Evolutionary conservation across 2,888 invertebrate genomes (phyloP), one percentile per base, ranked within the genome.

Genomic region (Dione juno): DNA sequence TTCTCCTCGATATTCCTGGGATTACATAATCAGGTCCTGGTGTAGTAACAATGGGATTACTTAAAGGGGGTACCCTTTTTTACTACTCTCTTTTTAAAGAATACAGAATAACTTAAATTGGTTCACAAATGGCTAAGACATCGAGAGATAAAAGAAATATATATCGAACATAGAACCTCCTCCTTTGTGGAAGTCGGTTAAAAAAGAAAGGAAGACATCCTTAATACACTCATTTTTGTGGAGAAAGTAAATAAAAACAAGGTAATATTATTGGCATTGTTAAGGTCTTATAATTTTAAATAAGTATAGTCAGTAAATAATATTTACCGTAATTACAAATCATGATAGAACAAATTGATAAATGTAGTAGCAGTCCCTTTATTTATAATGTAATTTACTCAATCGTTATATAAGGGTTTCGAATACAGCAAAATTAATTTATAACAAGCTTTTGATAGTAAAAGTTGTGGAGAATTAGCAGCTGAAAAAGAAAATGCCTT

Each of bases 351-450:
- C 1, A 35, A 35, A 61, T 45, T 45, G 45, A 45, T 61, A 45
- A 61, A 61, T 14, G 28, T 3, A 8, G n/a, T n/a, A 40, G 13
- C 11, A 11, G 6, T 28, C 28, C 45, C 28, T 61, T 16, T 45
- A 10, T 35, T 45, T 61, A 45, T 61, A 35, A 45, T 28, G 45
- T 43, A 45, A 61, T 61, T 61, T 61, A 35, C 45, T 61, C 28
- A 45, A 61, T 28, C 16, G 45, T 0, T 45, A 45, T 43, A 6
- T 61, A 45, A 16, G n/a, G 11, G 9, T 14, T 28, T 41, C 7
- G 11, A 35, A 11, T 43, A 61, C 45, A 6, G 45, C 28, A 28
- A 9, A n/a, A n/a, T 11, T 11, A 45, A 28, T 45, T n/a, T 45
- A 0, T 28, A 43, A 28, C 16, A 9, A 35, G 11, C 28, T n/a